A percentile compares a stretch with the other conserved stretches of the same genome.
Conservation (phyloP, 2,113 vertebrate species). For the Hemiscyllium ocellatum region DNA sequence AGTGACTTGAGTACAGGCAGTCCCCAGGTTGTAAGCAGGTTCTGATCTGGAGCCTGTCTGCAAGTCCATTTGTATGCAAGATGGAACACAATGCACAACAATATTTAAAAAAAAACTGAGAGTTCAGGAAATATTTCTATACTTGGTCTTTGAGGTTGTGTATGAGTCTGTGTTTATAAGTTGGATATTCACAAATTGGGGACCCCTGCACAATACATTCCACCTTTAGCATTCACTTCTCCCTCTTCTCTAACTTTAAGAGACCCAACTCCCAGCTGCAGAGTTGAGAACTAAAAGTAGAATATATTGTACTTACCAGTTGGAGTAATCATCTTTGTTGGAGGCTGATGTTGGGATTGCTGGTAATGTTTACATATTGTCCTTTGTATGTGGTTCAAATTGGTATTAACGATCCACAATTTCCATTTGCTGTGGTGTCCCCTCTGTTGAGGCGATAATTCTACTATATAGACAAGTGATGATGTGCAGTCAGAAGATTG, state of each 20-base stretch:
- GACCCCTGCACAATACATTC: background rate
- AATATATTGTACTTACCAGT: background rate
- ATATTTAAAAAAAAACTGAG: no score
- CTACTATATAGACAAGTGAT: background rate
- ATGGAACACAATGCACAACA: no score
- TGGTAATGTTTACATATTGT: background rate
- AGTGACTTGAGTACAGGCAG: background rate
- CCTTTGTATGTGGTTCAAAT: background rate
- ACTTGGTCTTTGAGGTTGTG: no score
- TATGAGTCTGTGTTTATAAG: no score
- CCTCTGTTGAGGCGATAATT: background rate
- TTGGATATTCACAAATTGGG: no score
- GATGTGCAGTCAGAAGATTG: background rate
- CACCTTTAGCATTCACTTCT: background rate
- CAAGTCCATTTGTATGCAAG: no score
- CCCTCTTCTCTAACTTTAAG: background rate
- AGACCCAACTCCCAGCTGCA: background rate
- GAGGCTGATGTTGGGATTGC: background rate
- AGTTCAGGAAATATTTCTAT: no score
- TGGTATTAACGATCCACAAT: background rate
- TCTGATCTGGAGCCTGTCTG: no score
- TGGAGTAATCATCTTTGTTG: background rate
- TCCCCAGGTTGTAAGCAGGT: no score
- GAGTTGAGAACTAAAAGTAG: background rate
- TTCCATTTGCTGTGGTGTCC: background rate